Evolutionary conservation across 2,113 vertebrate species (phyloP).

Genomic region (Lagenorhynchus albirostris): DNA sequence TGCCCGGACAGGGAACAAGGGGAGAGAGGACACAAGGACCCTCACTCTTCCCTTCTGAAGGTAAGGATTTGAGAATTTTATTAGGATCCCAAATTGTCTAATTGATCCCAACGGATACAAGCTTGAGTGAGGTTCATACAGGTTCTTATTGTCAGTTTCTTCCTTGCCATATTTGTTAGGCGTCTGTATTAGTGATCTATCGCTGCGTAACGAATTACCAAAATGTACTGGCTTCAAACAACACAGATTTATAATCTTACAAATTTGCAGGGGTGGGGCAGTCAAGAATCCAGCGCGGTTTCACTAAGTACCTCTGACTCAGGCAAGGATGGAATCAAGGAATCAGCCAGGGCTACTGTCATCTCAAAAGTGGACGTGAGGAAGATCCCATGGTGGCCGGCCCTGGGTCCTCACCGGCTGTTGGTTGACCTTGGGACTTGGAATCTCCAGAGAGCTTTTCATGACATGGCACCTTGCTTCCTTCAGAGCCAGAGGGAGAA

Average conservation of each 20-base stretch:
- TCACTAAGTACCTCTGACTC: neutral
- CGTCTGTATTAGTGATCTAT: neutral
- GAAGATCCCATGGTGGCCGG: fast-evolving
- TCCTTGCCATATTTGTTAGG: neutral
- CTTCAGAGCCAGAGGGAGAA: neutral
- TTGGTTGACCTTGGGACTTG: neutral
- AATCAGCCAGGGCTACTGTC: neutral
- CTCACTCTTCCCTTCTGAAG: neutral
- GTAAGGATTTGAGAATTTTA: neutral
- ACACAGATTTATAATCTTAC: neutral
- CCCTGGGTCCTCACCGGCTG: fast-evolving
- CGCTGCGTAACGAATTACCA: neutral
- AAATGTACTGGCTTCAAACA: neutral
- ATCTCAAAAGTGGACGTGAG: neutral
- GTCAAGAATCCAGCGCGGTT: neutral
- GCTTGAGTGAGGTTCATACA: neutral
- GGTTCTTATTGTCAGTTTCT: neutral
- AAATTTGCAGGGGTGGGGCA: neutral
- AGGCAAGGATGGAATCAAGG: neutral
- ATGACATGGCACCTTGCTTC: fast-evolving
- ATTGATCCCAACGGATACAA: neutral
- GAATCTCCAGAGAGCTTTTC: neutral
- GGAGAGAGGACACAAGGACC: neutral
- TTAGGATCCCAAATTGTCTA: neutral
- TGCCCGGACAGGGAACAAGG: fast-evolving